Base-by-base conservation (phyloP, 2,113 vertebrate species). In the Colius striatus region DNA sequence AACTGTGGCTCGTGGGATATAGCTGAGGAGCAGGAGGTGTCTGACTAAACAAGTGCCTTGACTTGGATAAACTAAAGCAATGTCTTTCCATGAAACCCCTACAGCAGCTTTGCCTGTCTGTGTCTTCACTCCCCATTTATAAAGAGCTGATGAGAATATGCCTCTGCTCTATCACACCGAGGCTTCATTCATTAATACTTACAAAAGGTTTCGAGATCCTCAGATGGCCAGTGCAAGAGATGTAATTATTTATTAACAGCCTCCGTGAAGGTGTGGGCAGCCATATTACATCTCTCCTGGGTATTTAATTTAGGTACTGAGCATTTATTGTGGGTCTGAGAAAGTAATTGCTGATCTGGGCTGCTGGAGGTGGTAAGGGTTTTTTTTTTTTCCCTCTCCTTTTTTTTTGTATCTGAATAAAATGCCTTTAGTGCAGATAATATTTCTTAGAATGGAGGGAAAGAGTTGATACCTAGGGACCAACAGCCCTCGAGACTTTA, bases 251-350 rank as follows among this genome's bases (percentile, higher is more conserved):
- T 97, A 95, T 95, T 95, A 97, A 95, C 85, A 84, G 83, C 84
- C 65, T 95, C 74, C 1, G 7, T 80, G 93, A 97, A 97, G 92
- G 93, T 88, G 85, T 90, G 95, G 84, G 90, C 87, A 96, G 85
- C 90, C 68, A 53, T 92, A 93, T 94, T 94, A 90, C 71, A 53
- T 71, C 92, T 92, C 95, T 93, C 75, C 50, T 66, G 90, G 63
- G 84, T 95, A 95, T 95, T 95, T 96, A 96, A 96, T 97, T 96
- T 94, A 97, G 95, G 93, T 93, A 93, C 63, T 78, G 85, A 97
- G 68, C 79, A 77, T 95, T 96, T 94, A 93, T 79, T 87, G 87
- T 77, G 84, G 93, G 34, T 73, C 92, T 91, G 81, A 94, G 83
- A 73, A 94, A 62, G 86, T 91, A 95, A 96, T 93, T 95, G 88